Percentiles rank a stretch among this genome's conserved stretches.
phyloP scores from a whole-genome alignment of 2,113 vertebrate species.

The Tenrec ecaudatus region DNA sequence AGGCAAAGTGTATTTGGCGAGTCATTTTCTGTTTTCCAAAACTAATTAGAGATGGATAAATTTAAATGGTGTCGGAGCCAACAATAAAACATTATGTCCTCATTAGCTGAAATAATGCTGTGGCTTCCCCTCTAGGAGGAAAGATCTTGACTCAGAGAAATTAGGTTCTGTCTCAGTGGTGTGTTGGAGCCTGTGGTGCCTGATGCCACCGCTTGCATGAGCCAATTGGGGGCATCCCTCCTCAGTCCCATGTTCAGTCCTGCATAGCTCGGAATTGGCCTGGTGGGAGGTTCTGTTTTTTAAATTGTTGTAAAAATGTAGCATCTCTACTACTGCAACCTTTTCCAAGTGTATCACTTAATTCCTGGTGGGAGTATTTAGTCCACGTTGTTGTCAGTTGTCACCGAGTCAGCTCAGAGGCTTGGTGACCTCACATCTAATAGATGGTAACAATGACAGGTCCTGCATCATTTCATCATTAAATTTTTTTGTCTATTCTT shows the following conservation, averaged over 20 bases:
- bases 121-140: conserved; percentile 52
- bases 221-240: not conserved
- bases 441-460: not conserved
- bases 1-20: conserved; percentile 71
- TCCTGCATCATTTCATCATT: not conserved
- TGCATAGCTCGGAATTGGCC: not conserved
- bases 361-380: not conserved
- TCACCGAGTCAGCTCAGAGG: not conserved
- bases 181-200: not conserved
- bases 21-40: conserved; percentile 81
- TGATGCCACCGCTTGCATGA: fast-evolving
- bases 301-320: not conserved
- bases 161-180: not conserved
- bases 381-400: not conserved
- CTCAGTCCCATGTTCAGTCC: not conserved
- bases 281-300: not conserved
- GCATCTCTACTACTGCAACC: not conserved
- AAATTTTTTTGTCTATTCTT: not conserved
- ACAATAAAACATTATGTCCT: conserved; percentile 74
- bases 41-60: conserved; percentile 80
- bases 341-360: not conserved
- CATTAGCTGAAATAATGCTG: conserved; percentile 66
- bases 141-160: conserved; percentile 41
- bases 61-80: conserved; percentile 80
- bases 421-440: not conserved